These are phyloP conservation scores for Lutjanus argentimaculatus DNA, from an alignment of 2,797 vertebrate genomes.

Conservation along the genomic window DNA sequence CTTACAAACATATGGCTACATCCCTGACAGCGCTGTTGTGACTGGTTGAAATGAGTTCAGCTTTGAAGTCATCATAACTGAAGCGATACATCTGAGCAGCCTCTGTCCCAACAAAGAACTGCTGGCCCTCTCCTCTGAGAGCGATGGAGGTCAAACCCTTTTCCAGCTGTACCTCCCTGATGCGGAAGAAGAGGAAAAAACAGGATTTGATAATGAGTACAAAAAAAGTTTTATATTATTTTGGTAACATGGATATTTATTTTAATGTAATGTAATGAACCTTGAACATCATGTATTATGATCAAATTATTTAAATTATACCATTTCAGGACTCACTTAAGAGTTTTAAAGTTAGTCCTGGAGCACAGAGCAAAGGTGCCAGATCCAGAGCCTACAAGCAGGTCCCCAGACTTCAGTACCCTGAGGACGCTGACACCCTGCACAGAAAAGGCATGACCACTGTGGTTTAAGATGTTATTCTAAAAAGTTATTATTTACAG, in stretches of 20 bases:
- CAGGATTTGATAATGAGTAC: not conserved
- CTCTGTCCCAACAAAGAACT: conserved; percentile 91
- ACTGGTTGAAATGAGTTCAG: conserved; percentile 88
- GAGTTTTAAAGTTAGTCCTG: conserved; percentile 85
- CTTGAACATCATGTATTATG: not conserved
- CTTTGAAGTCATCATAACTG: conserved; percentile 85
- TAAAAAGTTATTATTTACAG: not conserved
- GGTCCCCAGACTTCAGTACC: conserved; percentile 85
- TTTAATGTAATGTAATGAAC: not conserved
- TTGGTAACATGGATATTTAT: not conserved
- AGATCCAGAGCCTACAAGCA: conserved; percentile 91
- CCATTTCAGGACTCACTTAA: conserved; percentile 85
- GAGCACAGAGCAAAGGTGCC: conserved; percentile 89
- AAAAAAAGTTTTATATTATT: not conserved
- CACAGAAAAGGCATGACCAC: conserved; percentile 33
- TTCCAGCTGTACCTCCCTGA: conserved; percentile 88
- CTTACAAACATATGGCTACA: conserved; percentile 90
- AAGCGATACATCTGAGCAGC: conserved; percentile 89
- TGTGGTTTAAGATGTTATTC: not conserved
- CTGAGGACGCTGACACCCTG: conserved; percentile 90
- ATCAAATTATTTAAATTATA: conserved; percentile 3
- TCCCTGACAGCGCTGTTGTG: conserved; percentile 88
- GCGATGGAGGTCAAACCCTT: conserved; percentile 91
- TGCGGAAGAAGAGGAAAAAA: not conserved
- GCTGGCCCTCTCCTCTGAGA: conserved; percentile 86